A percentile compares a stretch with the other conserved stretches of the same genome.
phyloP scores from a whole-genome alignment of 2,888 invertebrate species.

The Drosophila nr. perissopoda region DNA sequence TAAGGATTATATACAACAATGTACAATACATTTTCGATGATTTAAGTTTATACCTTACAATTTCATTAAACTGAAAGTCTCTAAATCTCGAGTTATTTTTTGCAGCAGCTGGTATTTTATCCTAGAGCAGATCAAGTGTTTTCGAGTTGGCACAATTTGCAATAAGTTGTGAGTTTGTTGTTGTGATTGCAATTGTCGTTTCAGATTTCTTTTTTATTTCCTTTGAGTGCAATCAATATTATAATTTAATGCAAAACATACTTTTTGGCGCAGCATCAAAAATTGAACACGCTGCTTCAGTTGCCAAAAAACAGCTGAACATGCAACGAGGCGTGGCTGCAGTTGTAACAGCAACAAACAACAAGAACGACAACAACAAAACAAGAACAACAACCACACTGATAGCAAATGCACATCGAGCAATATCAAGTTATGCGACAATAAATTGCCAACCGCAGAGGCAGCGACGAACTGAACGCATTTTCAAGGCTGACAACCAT shows the following conservation, averaged over 20 bases:
- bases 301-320: conserved; percentile 34
- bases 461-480: conserved; percentile 12
- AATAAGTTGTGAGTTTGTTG: conserved; percentile 20
- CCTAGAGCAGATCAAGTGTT: conserved; percentile 15
- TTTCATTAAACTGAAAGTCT: not conserved
- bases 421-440: conserved; percentile 71
- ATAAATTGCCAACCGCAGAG: conserved; percentile 66
- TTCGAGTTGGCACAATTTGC: conserved; percentile 2
- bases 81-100: not conserved
- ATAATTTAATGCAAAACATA: conserved; percentile 61
- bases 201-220: conserved; percentile 12
- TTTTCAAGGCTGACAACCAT: conserved; percentile 33
- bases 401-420: conserved; percentile 46
- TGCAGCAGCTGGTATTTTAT: not conserved
- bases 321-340: conserved; percentile 65
- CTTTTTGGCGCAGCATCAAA: conserved; percentile 73
- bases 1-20: not conserved
- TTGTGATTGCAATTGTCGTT: conserved; percentile 42
- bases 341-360: conserved; percentile 21
- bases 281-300: conserved; percentile 38
- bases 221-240: conserved; percentile 68
- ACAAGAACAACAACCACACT: conserved; percentile 18
- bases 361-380: conserved; percentile 11
- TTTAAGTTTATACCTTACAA: not conserved
- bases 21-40: not conserved